Percentiles rank a stretch among this genome's conserved stretches.
Conservation (phyloP, 2,113 vertebrate species). For the Rutilus rutilus region DNA sequence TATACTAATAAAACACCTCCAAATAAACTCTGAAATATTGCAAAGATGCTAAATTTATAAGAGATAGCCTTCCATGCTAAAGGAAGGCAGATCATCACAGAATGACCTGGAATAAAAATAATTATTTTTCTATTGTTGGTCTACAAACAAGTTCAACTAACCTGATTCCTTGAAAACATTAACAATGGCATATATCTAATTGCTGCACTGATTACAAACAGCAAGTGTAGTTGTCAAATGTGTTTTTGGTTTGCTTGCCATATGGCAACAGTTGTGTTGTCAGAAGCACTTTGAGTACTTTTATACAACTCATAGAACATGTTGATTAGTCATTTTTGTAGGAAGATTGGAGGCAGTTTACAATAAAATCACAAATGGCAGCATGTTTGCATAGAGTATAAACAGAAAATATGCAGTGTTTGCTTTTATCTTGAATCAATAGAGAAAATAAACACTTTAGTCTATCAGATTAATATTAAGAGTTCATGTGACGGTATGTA, state of each 20-base stretch:
- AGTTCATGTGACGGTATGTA: neutral
- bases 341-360: neutral
- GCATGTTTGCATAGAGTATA: neutral
- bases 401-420: neutral
- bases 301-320: neutral
- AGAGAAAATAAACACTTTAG: neutral
- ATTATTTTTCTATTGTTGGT: neutral
- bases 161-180: neutral
- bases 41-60: neutral
- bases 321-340: neutral
- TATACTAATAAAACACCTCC: neutral
- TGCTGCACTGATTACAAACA: constrained; percentile 2
- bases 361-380: neutral
- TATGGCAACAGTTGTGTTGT: constrained; percentile 10
- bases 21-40: neutral
- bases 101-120: neutral
- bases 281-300: neutral
- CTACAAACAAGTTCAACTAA: neutral
- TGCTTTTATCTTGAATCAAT: neutral
- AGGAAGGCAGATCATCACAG: neutral
- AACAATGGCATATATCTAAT: neutral
- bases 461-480: neutral
- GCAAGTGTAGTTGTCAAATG: neutral
- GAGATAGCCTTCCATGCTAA: neutral
- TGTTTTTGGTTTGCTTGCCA: neutral